Evolutionary conservation across 2,797 vertebrate genomes (phyloP).

Genomic region (Melanotaenia nigrans): DNA sequence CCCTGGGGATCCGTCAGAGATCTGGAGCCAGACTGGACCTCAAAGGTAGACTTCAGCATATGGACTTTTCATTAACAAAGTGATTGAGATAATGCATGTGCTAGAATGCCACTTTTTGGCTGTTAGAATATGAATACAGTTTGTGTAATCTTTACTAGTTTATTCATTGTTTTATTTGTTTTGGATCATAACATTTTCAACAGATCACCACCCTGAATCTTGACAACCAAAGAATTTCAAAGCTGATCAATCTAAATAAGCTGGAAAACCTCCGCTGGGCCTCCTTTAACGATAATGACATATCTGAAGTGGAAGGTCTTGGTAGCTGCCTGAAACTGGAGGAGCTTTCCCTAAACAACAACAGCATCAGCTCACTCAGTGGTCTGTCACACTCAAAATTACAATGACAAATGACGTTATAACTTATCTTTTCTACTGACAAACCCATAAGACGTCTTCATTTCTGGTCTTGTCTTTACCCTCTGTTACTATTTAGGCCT

Average conservation of each 20-base stretch:
- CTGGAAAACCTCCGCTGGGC: slow-evolving; percentile 88
- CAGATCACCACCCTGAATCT: slow-evolving; percentile 89
- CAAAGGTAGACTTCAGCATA: slow-evolving; percentile 72
- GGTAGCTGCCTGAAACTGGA: slow-evolving; percentile 84
- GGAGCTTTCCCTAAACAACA: slow-evolving; percentile 88
- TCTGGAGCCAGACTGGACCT: slow-evolving; percentile 81
- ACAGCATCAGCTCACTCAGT: slow-evolving; percentile 84
- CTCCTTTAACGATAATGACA: slow-evolving; percentile 88
- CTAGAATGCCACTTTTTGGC: neutral
- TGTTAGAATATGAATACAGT: neutral
- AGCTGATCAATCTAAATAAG: slow-evolving; percentile 84
- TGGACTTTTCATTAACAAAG: neutral
- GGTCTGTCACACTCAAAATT: slow-evolving; percentile 71
- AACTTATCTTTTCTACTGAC: neutral
- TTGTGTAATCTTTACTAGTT: neutral
- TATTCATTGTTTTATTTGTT: neutral
- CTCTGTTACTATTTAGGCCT: slow-evolving; percentile 75
- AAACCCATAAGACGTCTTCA: neutral
- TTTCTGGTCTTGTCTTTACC: slow-evolving; percentile 6
- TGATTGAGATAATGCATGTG: neutral
- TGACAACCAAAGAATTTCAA: slow-evolving; percentile 85
- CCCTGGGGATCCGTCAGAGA: slow-evolving; percentile 72
- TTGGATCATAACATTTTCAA: slow-evolving; percentile 5
- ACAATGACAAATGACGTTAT: slow-evolving; percentile 5
- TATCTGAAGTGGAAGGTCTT: slow-evolving; percentile 85